Evolutionary conservation across 1,140 invertebrate genomes (phyloP), one percentile per base, ranked within the genome.

Genomic region (Campodea augens): DNA sequence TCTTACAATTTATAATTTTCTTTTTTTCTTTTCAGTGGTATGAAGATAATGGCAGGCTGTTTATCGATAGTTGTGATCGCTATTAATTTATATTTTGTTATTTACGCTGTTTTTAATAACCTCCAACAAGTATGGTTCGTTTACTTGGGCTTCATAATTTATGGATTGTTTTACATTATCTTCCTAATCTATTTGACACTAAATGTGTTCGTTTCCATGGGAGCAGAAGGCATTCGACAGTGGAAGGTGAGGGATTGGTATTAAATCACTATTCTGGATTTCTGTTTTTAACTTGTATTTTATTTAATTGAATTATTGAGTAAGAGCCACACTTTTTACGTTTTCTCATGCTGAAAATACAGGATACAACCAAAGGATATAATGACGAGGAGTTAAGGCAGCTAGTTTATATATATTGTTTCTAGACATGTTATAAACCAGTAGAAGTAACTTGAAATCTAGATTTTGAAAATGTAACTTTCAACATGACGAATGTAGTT

Each of bases 71-170:
- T 79, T 19, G 77, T 90, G 1, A 84, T 90, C 54, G 58, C 56
- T 10, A 86, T 91, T 49, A 90, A 91, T 57, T 67, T 86, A 39
- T 88, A 75, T 57, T 87, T 89, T 60, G 78, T 88, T 2, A 61
- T 72, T 18, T 61, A 67, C 20, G 77, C 73, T 50, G 70, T 81
- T 0, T 56, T 68, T 10, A 51, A 63, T 1, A 54, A 62, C 18
- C 49, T 76, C 24, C 63, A 73, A 2, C 49, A 63, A 36, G 52
- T 60, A 25, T 67, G 74, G 72, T 61, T 62, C 49, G 49, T 67
- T 49, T 69, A 72, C 42, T 51, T 72, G 0, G 45, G 62, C 22
- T 65, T 83, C 25, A 57, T 62, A 13, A 54, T 81, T 19, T 69
- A 74, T 51, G 69, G 69, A 5, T 50, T 75, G 36, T 60, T 74